Conservation (phyloP, 2,797 vertebrate genomes). For the Fundulus diaphanus region DNA sequence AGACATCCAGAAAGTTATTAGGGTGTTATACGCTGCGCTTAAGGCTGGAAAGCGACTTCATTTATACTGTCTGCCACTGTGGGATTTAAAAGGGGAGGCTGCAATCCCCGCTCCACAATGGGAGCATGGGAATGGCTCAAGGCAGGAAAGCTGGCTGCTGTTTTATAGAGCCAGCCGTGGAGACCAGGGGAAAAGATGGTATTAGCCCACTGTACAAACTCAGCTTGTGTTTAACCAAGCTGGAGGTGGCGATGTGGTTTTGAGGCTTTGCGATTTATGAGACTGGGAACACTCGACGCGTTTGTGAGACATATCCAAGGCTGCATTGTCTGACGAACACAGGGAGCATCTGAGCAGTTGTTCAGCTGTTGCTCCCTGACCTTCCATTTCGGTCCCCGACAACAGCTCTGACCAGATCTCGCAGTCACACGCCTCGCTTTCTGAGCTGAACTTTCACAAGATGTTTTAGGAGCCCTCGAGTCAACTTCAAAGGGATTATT, state of each 20-base stretch:
- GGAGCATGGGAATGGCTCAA: conserved; percentile 58
- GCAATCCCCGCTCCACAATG: conserved; percentile 42
- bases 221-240: conserved; percentile 6
- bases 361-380: conserved; percentile 46
- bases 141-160: conserved; percentile 48
- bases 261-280: neutral
- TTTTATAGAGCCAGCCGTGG: conserved; percentile 37
- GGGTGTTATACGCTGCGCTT: conserved; percentile 53
- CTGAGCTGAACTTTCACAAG: conserved; percentile 47
- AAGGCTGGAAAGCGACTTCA: conserved; percentile 58
- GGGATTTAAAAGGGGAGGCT: conserved; percentile 57
- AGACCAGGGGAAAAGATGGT: conserved; percentile 3
- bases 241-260: conserved; percentile 15
- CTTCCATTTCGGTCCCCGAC: conserved; percentile 45
- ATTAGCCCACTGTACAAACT: conserved; percentile 10
- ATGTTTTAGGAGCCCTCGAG: conserved; percentile 20
- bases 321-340: conserved; percentile 3
- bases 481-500: conserved; percentile 45
- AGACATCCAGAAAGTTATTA: conserved; percentile 69
- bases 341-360: conserved; percentile 18
- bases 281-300: conserved; percentile 11
- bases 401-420: conserved; percentile 41
- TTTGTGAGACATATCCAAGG: conserved; percentile 11
- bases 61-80: conserved; percentile 69
- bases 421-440: conserved; percentile 42